A percentile compares a stretch with the other conserved stretches of the same genome.
Evolutionary conservation across 1,140 invertebrate species (phyloP).

Genomic region (Dreissena polymorpha): DNA sequence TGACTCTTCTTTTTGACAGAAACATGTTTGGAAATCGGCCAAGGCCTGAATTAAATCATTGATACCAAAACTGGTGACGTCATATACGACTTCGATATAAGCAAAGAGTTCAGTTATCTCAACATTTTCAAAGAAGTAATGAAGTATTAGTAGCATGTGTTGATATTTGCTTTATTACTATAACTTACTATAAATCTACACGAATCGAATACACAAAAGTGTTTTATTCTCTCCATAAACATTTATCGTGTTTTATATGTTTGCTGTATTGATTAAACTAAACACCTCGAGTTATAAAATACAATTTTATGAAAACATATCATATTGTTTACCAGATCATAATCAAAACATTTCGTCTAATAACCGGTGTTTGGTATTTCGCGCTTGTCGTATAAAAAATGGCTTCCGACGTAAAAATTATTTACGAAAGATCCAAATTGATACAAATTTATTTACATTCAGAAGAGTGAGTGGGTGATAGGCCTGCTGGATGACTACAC

Average conservation of each 20-base stretch:
- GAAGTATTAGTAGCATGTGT: not conserved
- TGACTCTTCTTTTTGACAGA: slow-evolving; percentile 6
- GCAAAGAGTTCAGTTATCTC: slow-evolving; percentile 1
- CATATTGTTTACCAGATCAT: no score
- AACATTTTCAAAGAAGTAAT: slow-evolving; percentile 24
- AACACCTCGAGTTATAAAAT: not conserved
- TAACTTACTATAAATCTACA: not conserved
- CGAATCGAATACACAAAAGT: not conserved
- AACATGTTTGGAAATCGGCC: slow-evolving; percentile 5
- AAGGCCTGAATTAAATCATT: not conserved
- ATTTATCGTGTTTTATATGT: not conserved
- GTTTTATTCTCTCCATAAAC: not conserved
- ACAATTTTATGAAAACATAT: no score
- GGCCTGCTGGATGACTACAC: slow-evolving; percentile 20
- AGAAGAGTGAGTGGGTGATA: slow-evolving; percentile 21
- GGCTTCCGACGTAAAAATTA: not conserved
- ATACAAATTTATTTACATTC: not conserved
- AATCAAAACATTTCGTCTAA: no score
- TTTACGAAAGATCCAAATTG: not conserved
- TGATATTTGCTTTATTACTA: not conserved
- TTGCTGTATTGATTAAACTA: not conserved
- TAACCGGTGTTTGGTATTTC: no score
- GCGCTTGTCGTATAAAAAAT: not conserved
- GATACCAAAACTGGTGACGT: slow-evolving; percentile 2
- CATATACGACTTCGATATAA: slow-evolving; percentile 14